Percentiles rank a stretch among this genome's conserved stretches.
phyloP scores from a whole-genome alignment of 2,113 vertebrate species.

The Physeter macrocephalus region DNA sequence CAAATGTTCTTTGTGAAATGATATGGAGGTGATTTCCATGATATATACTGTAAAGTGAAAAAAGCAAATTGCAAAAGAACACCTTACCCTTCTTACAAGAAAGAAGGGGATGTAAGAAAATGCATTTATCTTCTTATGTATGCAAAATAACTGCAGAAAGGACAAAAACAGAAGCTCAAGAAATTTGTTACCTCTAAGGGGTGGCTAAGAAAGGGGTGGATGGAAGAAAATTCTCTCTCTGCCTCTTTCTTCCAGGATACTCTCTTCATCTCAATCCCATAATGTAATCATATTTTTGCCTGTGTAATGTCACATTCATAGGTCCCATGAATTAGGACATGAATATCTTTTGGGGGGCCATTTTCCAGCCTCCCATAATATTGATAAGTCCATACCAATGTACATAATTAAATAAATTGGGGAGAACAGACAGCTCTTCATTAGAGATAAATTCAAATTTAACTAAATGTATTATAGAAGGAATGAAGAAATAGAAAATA shows the following conservation, averaged over 20 bases:
- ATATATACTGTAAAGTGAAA: neutral
- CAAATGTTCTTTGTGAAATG: neutral
- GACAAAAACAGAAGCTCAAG: neutral
- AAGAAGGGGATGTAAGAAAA: neutral
- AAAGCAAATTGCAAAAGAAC: neutral
- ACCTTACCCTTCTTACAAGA: neutral
- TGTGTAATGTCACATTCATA: neutral
- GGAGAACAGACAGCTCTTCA: neutral
- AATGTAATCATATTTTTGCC: neutral
- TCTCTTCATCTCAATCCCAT: neutral
- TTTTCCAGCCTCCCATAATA: neutral
- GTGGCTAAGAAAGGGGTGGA: neutral
- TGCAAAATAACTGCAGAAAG: neutral
- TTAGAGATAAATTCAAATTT: neutral
- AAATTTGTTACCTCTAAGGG: neutral
- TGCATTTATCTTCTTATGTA: neutral
- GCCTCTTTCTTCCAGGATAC: neutral
- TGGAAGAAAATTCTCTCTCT: neutral
- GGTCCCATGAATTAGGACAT: neutral
- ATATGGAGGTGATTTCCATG: neutral
- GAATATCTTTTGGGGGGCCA: neutral
- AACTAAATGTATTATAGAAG: neutral
- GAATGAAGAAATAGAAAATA: neutral
- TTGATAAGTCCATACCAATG: neutral
- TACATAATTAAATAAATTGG: neutral